phyloP scores from a whole-genome alignment of 2,888 invertebrate species.

The Trichogramma dendrolimi region DNA sequence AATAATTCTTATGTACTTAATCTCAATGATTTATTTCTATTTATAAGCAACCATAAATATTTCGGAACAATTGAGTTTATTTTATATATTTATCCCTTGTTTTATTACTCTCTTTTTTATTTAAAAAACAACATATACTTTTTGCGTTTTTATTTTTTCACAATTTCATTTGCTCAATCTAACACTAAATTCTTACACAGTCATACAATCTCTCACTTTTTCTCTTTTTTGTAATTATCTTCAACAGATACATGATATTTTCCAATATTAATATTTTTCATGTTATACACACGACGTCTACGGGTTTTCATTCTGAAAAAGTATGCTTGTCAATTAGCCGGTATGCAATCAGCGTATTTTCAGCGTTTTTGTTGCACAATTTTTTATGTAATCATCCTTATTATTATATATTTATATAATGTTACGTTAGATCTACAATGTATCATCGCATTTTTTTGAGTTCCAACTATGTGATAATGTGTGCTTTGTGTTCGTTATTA shows the following conservation, averaged over 20 bases:
- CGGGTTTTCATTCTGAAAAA: conserved; percentile 39
- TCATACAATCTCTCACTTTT: conserved; percentile 29
- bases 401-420: conserved; percentile 9
- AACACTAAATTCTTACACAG: no score
- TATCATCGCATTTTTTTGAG: conserved; percentile 32
- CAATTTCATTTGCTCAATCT: conserved; percentile 29
- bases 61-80: conserved; percentile 51
- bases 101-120: conserved; percentile 36
- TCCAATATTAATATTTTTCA: conserved; percentile 31
- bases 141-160: conserved; percentile 31
- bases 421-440: conserved; percentile 15
- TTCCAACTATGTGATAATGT: conserved; percentile 25
- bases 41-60: conserved; percentile 51
- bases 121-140: conserved; percentile 43
- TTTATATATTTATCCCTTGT: conserved; percentile 42
- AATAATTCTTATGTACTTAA: conserved; percentile 51
- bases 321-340: conserved; percentile 38
- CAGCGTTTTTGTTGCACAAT: conserved; percentile 42
- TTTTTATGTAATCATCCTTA: conserved; percentile 21
- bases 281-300: conserved; percentile 27
- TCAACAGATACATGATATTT: conserved; percentile 36
- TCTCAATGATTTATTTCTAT: conserved; percentile 50
- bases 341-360: conserved; percentile 43
- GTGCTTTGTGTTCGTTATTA: conserved; percentile 7
- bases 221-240: conserved; percentile 26